phyloP scores from a whole-genome alignment of 2,797 vertebrate species.

The Garrulus glandarius region DNA sequence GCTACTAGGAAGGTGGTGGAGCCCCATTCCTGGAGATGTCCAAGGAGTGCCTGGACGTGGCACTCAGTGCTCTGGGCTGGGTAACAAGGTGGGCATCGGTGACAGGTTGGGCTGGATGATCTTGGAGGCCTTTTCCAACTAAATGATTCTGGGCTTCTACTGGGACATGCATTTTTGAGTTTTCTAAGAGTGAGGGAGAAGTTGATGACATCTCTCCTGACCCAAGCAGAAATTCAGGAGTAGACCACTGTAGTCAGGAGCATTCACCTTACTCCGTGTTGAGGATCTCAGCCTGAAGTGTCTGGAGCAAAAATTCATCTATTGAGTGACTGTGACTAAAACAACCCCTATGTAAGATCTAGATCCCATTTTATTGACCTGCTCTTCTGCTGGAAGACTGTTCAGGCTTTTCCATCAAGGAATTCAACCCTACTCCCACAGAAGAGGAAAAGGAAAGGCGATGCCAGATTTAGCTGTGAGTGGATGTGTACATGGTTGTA shows the following conservation, averaged over 20 bases:
- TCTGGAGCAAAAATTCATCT: neutral
- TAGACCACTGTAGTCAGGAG: neutral
- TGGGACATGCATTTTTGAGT: neutral
- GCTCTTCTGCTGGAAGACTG: neutral
- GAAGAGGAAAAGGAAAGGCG: neutral
- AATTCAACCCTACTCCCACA: neutral
- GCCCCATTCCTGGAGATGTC: neutral
- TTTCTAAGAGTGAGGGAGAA: neutral
- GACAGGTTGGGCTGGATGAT: neutral
- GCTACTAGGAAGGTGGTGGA: neutral
- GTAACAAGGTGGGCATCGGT: neutral
- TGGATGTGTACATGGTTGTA: neutral
- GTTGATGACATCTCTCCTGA: neutral
- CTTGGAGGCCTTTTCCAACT: neutral
- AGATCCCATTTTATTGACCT: neutral
- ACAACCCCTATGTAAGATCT: neutral
- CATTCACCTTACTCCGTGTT: fast-evolving
- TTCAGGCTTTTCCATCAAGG: neutral
- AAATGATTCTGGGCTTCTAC: neutral
- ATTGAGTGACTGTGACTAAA: neutral
- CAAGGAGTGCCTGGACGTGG: fast-evolving
- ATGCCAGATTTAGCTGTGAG: neutral
- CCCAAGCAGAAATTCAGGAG: neutral
- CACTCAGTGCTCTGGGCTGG: neutral
- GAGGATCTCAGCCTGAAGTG: neutral